Evolutionary conservation across 2,113 vertebrate species (phyloP).

Genomic region (Rhizomys pruinosus): DNA sequence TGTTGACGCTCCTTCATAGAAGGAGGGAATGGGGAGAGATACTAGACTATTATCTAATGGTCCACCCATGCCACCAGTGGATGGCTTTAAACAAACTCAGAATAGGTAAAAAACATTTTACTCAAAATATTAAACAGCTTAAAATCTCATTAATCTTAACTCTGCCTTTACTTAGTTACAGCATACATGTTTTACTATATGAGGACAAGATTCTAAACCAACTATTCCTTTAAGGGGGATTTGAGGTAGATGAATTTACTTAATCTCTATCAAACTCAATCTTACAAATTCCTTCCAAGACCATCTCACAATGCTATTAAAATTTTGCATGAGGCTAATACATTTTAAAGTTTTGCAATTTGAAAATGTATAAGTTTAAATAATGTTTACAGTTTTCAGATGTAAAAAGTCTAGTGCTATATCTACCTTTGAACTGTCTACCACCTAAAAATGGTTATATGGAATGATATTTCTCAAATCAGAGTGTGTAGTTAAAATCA

Average conservation of each 20-base stretch:
- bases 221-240: neutral
- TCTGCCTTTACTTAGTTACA: neutral
- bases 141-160: neutral
- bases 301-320: neutral
- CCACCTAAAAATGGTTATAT: neutral
- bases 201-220: slow-evolving; percentile 4
- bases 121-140: neutral
- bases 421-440: neutral
- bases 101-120: neutral
- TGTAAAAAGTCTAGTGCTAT: neutral
- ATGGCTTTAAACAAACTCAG: neutral
- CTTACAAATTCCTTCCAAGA: neutral
- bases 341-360: slow-evolving; percentile 38
- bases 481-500: neutral
- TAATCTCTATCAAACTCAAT: neutral
- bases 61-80: no score
- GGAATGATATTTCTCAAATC: neutral
- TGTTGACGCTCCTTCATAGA: neutral
- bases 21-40: neutral
- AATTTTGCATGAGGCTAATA: neutral
- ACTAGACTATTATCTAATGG: neutral
- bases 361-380: slow-evolving; percentile 21
- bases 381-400: neutral
- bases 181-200: neutral
- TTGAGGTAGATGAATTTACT: neutral